phyloP scores from a whole-genome alignment of 2,888 invertebrate species.

The Hirtodrosophila histrioides region DNA sequence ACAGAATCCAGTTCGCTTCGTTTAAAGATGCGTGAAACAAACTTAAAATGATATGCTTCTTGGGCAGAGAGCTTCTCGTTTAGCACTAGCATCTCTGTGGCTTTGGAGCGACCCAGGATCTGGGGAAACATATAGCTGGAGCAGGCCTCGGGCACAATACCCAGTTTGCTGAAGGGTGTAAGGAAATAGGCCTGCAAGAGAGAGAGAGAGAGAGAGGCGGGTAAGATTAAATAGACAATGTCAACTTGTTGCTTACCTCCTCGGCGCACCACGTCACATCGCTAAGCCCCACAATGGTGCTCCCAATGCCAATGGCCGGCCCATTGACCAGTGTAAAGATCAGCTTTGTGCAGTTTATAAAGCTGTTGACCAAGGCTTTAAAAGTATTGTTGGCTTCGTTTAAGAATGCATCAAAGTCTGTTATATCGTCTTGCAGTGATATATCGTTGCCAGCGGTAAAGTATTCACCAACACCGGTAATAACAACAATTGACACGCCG shows the following conservation, averaged over 20 bases:
- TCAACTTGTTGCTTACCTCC: conserved; percentile 23
- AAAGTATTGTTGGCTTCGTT: conserved; percentile 72
- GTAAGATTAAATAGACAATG: conserved; percentile 80
- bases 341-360: conserved; percentile 94
- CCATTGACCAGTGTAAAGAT: conserved; percentile 96
- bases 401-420: conserved; percentile 70
- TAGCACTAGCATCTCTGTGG: conserved; percentile 87
- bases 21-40: conserved; percentile 92
- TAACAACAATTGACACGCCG: conserved; percentile 88
- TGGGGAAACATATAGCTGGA: conserved; percentile 93
- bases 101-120: conserved; percentile 92
- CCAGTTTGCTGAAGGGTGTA: conserved; percentile 94
- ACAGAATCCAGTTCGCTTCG: conserved; percentile 86
- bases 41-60: conserved; percentile 91
- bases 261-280: conserved; percentile 92
- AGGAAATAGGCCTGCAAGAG: conserved; percentile 91
- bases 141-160: conserved; percentile 95
- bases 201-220: conserved; percentile 42
- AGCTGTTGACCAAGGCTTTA: conserved; percentile 87
- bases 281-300: conserved; percentile 92
- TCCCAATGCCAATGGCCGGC: conserved; percentile 93
- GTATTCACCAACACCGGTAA: conserved; percentile 86
- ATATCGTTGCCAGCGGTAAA: conserved; percentile 82
- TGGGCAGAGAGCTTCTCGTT: conserved; percentile 91
- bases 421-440: conserved; percentile 8